A percentile compares a stretch with the other conserved stretches of the same genome.
phyloP scores from a whole-genome alignment of 2,888 invertebrate species.

The Desoria tigrina region DNA sequence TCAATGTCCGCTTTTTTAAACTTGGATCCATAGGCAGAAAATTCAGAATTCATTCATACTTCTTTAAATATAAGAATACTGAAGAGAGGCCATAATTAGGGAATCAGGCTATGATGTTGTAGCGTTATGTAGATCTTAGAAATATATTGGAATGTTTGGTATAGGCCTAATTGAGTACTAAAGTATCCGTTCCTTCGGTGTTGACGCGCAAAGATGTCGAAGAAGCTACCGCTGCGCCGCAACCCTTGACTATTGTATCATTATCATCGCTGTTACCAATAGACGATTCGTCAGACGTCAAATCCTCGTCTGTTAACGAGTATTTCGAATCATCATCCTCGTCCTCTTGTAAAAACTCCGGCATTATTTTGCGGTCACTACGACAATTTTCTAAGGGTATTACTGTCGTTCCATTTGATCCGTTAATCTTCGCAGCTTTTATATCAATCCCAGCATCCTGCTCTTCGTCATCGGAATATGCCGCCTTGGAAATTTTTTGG shows the following conservation, averaged over 20 bases:
- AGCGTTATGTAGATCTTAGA: too few relatives aligned
- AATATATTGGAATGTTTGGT: too few relatives aligned
- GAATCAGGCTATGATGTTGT: too few relatives aligned
- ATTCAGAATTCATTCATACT: too few relatives aligned
- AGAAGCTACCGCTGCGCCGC: neutral
- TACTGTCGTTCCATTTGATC: neutral
- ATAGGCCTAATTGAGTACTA: constrained; percentile 6
- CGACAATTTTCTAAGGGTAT: too few relatives aligned
- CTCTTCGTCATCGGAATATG: constrained; percentile 18
- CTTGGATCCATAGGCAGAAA: too few relatives aligned
- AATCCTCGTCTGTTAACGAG: neutral
- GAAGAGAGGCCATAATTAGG: too few relatives aligned
- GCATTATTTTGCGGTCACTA: too few relatives aligned
- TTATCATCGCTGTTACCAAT: neutral
- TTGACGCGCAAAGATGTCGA: neutral
- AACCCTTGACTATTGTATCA: neutral
- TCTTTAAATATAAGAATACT: too few relatives aligned
- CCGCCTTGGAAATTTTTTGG: neutral
- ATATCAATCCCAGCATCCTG: neutral
- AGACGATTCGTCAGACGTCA: neutral
- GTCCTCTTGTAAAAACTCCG: too few relatives aligned
- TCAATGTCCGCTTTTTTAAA: too few relatives aligned
- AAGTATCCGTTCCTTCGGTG: neutral
- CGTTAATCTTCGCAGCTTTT: neutral
- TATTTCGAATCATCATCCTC: too few relatives aligned